Base-by-base conservation (phyloP, 2,797 vertebrate species). In the Glyptemys insculpta region DNA sequence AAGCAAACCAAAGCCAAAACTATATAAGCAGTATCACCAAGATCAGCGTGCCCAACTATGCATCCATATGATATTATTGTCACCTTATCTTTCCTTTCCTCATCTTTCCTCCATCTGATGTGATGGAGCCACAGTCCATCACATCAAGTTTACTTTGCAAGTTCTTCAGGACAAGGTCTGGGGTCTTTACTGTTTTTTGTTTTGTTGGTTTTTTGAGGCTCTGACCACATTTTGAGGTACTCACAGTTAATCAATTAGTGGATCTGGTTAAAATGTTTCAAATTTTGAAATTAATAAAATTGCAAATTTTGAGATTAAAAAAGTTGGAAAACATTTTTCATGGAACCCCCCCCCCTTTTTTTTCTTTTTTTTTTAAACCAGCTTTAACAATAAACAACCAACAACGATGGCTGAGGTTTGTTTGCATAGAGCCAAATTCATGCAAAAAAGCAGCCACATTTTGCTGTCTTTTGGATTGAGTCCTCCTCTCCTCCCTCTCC, bases 31-130 rank as follows among this genome's bases (percentile, higher is more conserved):
- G n/a, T 47, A 62, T 83, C 62, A 41, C 49, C 27, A 41, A 72
- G n/a, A 80, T 44, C 89, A 79, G 5, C 0, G 0, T 5, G 41
- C 16, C 52, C 87, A 47, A 57, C 23, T 41, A 57, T 23, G 68
- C 10, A 81, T 5, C 21, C 56, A 80, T 72, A 31, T 27, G 12
- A 15, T 12, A 29, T 27, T 29, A 23, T 1, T 23, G 9, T 2
- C 59, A 52, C 1, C 15, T 3, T 54, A 83, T 12, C 50, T 93
- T 81, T 82, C 18, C 27, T 5, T 8, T 34, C 52, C 5, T 4
- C 62, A 65, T n/a, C 65, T 68, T 68, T 68, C 11, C 21, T 37
- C n/a, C n/a, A 37, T 68, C 37, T 68, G 65, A 44, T 44, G 44
- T 44, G 44, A 44, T 44, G n/a, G 65, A 68, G 8, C 9, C n/a